Evolutionary conservation across 2,797 vertebrate species (phyloP).

Genomic region (Falco biarmicus): DNA sequence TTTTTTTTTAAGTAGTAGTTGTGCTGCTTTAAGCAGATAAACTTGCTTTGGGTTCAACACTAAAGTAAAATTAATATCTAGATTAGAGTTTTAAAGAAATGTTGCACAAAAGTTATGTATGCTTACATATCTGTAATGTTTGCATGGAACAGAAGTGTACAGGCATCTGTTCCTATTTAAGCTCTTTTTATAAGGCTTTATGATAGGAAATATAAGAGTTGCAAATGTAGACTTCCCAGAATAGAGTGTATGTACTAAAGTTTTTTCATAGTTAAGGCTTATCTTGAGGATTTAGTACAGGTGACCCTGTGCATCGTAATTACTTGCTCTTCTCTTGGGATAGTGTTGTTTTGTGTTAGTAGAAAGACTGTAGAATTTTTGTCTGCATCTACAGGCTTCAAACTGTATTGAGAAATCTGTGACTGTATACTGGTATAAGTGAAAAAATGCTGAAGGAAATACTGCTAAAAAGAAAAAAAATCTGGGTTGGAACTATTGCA

Average conservation of each 20-base stretch:
- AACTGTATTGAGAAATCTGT: not conserved
- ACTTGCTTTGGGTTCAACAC: not conserved
- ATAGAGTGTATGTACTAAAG: not conserved
- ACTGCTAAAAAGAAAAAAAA: not conserved
- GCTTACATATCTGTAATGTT: not conserved
- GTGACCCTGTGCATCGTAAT: not conserved
- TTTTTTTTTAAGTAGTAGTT: not conserved
- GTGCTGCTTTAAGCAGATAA: not conserved
- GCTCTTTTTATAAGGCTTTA: not conserved
- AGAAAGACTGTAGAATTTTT: not conserved
- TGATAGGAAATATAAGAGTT: not conserved
- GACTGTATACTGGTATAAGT: not conserved
- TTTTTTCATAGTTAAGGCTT: not conserved
- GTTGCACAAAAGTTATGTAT: not conserved
- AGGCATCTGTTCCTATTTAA: not conserved
- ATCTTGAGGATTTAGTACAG: not conserved
- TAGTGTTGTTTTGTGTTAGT: not conserved
- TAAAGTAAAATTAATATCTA: not conserved
- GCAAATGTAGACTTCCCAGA: not conserved
- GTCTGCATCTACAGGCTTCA: not conserved
- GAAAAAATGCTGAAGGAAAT: not conserved
- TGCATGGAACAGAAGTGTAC: not conserved
- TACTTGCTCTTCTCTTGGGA: not conserved
- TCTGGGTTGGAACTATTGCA: not conserved
- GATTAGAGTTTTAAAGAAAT: not conserved